A percentile compares a stretch with the other conserved stretches of the same genome.
phyloP scores from a whole-genome alignment of 2,797 vertebrate species.

The Eutrigla gurnardus region DNA sequence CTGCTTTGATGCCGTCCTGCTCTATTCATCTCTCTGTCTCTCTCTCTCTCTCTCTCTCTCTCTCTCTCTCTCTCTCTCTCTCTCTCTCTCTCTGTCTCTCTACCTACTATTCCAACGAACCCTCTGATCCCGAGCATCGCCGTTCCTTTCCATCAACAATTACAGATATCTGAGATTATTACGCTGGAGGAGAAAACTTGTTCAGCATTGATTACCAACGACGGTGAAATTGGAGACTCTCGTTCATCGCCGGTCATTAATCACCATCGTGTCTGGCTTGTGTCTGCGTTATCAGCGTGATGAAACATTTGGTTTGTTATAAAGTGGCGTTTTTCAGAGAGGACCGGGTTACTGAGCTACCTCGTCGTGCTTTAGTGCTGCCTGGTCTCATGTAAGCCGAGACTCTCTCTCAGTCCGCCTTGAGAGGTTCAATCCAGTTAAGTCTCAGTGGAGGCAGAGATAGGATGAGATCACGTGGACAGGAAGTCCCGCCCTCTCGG shows the following conservation, averaged over 20 bases:
- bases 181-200: conserved; percentile 38
- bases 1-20: conserved; percentile 66
- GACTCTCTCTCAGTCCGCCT: conserved; percentile 55
- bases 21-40: conserved; percentile 38
- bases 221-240: conserved; percentile 49
- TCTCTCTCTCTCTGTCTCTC: conserved; percentile 20
- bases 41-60: conserved; percentile 6
- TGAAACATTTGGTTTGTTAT: conserved; percentile 25
- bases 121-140: conserved; percentile 58
- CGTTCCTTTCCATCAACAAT: conserved; percentile 74
- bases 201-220: conserved; percentile 54
- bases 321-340: conserved; percentile 23
- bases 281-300: conserved; percentile 10
- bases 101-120: conserved; percentile 4
- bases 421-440: conserved; percentile 57
- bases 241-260: conserved; percentile 54
- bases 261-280: conserved; percentile 42
- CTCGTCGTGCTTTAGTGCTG: conserved; percentile 24
- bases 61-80: conserved; percentile 12
- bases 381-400: conserved; percentile 55
- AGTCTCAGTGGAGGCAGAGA: conserved; percentile 46
- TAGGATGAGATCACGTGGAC: conserved; percentile 59
- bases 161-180: conserved; percentile 64
- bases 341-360: conserved; percentile 12
- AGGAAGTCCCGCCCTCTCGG: conserved; percentile 38